phyloP scores from a whole-genome alignment of 64 coral and sea anemone species.

The Montipora efflorescens region DNA sequence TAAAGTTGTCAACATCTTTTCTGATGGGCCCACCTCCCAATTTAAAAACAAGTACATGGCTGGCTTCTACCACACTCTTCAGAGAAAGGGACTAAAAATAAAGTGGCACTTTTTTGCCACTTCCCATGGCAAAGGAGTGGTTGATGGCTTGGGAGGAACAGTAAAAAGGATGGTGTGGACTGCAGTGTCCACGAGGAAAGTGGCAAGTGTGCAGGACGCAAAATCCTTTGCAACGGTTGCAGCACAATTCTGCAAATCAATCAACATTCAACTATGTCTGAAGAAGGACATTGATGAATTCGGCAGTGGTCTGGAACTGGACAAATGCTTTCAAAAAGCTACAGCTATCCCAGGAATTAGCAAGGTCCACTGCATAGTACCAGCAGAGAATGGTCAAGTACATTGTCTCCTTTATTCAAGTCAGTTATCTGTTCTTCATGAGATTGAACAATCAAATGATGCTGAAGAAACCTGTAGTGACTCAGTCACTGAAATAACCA shows the following conservation, averaged over 20 bases:
- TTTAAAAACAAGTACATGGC: too few species aligned
- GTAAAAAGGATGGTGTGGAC: too few species aligned
- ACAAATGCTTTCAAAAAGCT: conserved; percentile 9
- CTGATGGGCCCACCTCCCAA: conserved; percentile 65
- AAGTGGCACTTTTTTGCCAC: too few species aligned
- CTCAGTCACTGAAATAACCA: background rate
- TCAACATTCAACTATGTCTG: conserved; percentile 12
- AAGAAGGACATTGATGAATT: conserved; percentile 19
- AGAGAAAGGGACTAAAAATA: too few species aligned
- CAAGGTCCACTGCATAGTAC: conserved; percentile 37
- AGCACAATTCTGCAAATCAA: background rate
- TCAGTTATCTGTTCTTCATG: background rate
- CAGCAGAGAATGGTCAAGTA: background rate
- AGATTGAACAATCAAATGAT: background rate
- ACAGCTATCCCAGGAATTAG: conserved; percentile 1
- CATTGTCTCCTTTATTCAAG: conserved; percentile 10
- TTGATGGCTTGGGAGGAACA: too few species aligned
- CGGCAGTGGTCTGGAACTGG: background rate
- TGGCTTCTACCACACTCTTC: too few species aligned
- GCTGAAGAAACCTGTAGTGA: background rate
- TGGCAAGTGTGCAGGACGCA: conserved; percentile 26
- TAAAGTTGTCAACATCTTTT: conserved; percentile 43
- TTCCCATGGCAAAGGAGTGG: too few species aligned
- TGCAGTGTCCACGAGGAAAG: conserved; percentile 1
- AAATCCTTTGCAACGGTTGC: conserved; percentile 16